Evolutionary conservation across 2,797 vertebrate genomes (phyloP).

Genomic region (Darevskia nairensis): DNA sequence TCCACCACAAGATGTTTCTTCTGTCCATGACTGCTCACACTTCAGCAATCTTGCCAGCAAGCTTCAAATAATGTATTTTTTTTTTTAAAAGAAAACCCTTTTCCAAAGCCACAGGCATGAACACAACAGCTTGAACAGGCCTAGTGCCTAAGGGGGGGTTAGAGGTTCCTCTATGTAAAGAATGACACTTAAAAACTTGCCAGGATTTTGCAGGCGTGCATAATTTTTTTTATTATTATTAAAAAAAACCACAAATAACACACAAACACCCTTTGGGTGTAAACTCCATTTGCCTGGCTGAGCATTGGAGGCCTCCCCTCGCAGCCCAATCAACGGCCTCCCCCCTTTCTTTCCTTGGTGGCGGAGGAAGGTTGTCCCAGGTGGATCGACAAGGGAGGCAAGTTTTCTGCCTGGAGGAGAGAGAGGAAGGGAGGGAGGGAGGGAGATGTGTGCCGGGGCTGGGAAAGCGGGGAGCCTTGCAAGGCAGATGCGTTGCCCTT

Average conservation of each 20-base stretch:
- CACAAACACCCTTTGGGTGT: slow-evolving; percentile 6
- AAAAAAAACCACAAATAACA: not conserved
- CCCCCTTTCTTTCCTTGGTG: slow-evolving; percentile 9
- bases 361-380: slow-evolving; percentile 55
- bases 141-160: slow-evolving; percentile 77
- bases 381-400: slow-evolving; percentile 55
- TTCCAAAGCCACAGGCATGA: slow-evolving; percentile 78
- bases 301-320: slow-evolving; percentile 31
- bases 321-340: slow-evolving; percentile 12
- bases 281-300: slow-evolving; percentile 50
- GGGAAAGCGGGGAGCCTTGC: slow-evolving; percentile 85
- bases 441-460: slow-evolving; percentile 39
- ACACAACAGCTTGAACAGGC: slow-evolving; percentile 82
- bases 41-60: slow-evolving; percentile 84
- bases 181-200: slow-evolving; percentile 66
- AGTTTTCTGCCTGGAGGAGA: not conserved
- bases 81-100: slow-evolving; percentile 58
- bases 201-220: slow-evolving; percentile 69
- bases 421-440: too few species aligned
- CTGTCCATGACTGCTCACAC: slow-evolving; percentile 85
- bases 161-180: slow-evolving; percentile 73
- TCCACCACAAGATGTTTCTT: slow-evolving; percentile 85
- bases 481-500: slow-evolving; percentile 91
- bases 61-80: slow-evolving; percentile 75
- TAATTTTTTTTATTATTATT: not conserved